phyloP scores from a whole-genome alignment of 2,797 vertebrate species.

The Morus bassanus region DNA sequence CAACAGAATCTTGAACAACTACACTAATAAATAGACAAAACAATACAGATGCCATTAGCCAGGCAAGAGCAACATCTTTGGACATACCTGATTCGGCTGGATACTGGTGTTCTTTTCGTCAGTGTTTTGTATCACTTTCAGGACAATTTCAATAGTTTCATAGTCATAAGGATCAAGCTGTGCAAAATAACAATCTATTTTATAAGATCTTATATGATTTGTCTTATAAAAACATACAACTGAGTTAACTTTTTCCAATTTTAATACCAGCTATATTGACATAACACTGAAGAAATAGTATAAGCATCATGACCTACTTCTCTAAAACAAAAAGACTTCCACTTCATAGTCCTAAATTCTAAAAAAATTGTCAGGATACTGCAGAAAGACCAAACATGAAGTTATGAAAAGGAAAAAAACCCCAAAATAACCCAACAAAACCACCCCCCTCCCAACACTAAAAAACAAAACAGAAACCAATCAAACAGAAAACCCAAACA shows the following conservation, averaged over 20 bases:
- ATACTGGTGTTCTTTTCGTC: constrained; percentile 82
- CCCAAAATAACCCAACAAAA: not conserved
- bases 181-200: not conserved
- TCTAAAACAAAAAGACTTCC: not conserved
- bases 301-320: not conserved
- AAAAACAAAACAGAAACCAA: not conserved
- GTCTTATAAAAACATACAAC: not conserved
- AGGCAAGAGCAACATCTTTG: not conserved
- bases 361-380: not conserved
- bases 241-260: not conserved
- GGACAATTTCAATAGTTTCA: constrained; percentile 87
- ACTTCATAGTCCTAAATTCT: not conserved
- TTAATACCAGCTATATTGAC: not conserved
- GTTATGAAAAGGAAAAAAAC: not conserved
- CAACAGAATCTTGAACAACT: not conserved
- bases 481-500: fast-evolving
- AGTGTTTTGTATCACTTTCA: constrained; percentile 87
- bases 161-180: constrained; percentile 97
- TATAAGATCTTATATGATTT: not conserved
- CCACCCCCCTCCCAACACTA: fast-evolving
- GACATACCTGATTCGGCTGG: constrained; percentile 84
- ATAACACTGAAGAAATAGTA: not conserved
- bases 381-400: not conserved
- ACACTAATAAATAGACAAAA: not conserved
- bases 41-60: not conserved